Evolutionary conservation across 2,113 vertebrate genomes (phyloP).

Genomic region (Axis porcinus): DNA sequence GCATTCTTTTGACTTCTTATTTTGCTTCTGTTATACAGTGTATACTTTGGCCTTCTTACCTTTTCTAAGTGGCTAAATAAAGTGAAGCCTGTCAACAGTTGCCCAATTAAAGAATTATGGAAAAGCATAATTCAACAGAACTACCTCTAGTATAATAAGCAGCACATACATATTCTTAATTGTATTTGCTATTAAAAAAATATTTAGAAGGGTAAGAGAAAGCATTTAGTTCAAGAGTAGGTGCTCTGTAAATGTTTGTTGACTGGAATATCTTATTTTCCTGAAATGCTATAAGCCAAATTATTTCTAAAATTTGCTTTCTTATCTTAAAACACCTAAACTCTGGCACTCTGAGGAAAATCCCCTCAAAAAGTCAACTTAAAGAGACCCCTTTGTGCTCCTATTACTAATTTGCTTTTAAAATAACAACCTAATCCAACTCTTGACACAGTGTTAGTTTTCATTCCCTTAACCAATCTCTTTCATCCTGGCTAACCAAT

Average conservation of each 20-base stretch:
- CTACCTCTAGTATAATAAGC: slow-evolving; percentile 33
- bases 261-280: background rate
- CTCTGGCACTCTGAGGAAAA: slow-evolving; percentile 27
- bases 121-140: slow-evolving; percentile 6
- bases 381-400: slow-evolving; percentile 7
- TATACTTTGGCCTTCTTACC: background rate
- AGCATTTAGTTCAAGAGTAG: slow-evolving; percentile 37
- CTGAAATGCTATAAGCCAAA: background rate
- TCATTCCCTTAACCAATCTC: slow-evolving; percentile 34
- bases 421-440: slow-evolving; percentile 53
- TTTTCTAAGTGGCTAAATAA: background rate
- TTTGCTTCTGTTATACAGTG: slow-evolving; percentile 25
- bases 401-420: slow-evolving; percentile 63
- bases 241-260: slow-evolving; percentile 8
- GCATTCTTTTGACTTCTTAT: slow-evolving; percentile 17
- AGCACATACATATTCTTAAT: slow-evolving; percentile 4
- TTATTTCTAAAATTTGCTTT: slow-evolving; percentile 16
- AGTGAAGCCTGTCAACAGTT: slow-evolving; percentile 10
- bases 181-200: background rate
- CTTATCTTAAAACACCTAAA: background rate
- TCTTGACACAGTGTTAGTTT: slow-evolving; percentile 10
- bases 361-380: slow-evolving; percentile 12
- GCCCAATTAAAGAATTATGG: background rate
- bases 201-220: slow-evolving; percentile 42
- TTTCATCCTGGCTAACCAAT: slow-evolving; percentile 78